Conservation (phyloP, 2,888 invertebrate species). For the Calameuta pallipes region DNA sequence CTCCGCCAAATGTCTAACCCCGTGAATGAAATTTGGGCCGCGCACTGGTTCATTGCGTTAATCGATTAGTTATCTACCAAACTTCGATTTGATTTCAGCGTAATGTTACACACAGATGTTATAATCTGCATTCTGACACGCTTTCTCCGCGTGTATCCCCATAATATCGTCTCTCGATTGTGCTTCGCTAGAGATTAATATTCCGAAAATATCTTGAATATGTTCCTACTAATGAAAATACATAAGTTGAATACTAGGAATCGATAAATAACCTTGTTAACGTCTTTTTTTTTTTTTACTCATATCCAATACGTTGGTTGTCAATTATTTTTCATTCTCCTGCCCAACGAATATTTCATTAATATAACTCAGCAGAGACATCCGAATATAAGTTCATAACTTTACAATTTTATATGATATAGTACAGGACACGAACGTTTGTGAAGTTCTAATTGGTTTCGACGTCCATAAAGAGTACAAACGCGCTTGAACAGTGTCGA, state of each 20-base stretch:
- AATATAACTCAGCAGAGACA: neutral
- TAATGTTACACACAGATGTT: neutral
- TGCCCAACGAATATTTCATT: neutral
- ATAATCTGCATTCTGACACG: neutral
- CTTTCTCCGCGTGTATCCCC: neutral
- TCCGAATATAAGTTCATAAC: too few relatives aligned
- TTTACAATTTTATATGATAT: too few relatives aligned
- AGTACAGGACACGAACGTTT: neutral
- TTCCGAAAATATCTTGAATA: neutral
- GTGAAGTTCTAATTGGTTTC: neutral
- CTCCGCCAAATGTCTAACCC: neutral
- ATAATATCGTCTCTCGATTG: neutral
- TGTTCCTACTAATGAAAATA: neutral
- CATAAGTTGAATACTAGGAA: neutral
- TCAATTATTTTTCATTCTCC: neutral
- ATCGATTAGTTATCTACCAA: neutral
- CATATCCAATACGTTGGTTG: too few relatives aligned
- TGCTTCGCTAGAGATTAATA: neutral
- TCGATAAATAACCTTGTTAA: neutral
- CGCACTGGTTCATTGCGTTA: neutral
- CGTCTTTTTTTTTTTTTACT: too few relatives aligned
- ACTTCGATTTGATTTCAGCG: neutral
- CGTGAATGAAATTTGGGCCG: neutral
- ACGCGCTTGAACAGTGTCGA: neutral
- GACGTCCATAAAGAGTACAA: neutral